Conservation (phyloP, 2,797 vertebrate genomes). For the Hapalemur alaotrensis region DNA sequence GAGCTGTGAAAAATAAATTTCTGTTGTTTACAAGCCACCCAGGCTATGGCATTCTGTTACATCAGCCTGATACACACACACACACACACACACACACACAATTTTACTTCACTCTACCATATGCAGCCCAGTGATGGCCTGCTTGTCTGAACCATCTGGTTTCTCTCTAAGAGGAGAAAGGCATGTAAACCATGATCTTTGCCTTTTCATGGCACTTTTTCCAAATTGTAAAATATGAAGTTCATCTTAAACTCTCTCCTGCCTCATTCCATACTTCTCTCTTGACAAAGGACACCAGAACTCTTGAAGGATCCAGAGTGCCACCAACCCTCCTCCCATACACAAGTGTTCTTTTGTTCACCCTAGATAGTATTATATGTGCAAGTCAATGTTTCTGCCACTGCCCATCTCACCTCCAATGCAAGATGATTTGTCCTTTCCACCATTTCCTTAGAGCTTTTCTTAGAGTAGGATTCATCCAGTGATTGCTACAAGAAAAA, state of each 20-base stretch:
- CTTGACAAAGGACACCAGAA: neutral
- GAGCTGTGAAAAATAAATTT: neutral
- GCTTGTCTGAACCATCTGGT: neutral
- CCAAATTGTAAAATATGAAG: neutral
- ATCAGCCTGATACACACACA: neutral
- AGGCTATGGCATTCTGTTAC: neutral
- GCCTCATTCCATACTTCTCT: neutral
- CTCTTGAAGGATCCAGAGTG: too few species aligned
- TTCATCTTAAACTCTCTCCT: neutral
- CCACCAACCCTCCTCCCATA: too few species aligned
- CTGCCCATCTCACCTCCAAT: neutral
- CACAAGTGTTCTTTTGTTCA: neutral
- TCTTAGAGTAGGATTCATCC: conserved; percentile 10
- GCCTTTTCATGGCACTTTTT: neutral
- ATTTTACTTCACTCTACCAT: neutral
- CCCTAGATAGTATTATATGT: neutral
- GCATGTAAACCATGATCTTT: neutral
- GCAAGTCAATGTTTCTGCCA: neutral
- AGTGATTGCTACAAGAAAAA: neutral
- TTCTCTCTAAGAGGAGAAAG: neutral
- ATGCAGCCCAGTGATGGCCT: neutral
- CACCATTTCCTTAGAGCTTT: neutral
- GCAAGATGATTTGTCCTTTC: neutral
- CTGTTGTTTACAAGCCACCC: neutral
- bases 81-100: neutral